A percentile compares a stretch with the other conserved stretches of the same genome.
Evolutionary conservation across 2,113 vertebrate species (phyloP).

Genomic region (Tragelaphus strepsiceros): DNA sequence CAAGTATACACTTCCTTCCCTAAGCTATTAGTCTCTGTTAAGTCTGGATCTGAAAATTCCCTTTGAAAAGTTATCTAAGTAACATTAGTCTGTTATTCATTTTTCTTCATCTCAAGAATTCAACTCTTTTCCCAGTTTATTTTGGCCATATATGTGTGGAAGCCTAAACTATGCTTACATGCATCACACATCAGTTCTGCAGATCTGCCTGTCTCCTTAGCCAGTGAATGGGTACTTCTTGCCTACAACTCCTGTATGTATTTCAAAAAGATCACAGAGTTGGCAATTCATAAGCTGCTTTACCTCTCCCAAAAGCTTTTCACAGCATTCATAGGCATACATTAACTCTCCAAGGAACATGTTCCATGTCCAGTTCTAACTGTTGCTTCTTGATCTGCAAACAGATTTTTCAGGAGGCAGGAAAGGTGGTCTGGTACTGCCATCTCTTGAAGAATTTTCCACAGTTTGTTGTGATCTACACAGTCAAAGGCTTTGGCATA

Average conservation of each 20-base stretch:
- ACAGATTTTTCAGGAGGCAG: background rate
- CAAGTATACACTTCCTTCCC: background rate
- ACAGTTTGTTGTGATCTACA: background rate
- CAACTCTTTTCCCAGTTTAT: background rate
- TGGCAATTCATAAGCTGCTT: background rate
- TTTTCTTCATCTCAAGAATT: background rate
- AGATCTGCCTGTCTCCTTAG: background rate
- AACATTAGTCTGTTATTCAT: background rate
- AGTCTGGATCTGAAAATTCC: background rate
- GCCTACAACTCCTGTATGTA: background rate
- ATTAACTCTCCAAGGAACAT: background rate
- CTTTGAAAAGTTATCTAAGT: background rate
- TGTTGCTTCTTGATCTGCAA: background rate
- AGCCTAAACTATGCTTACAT: background rate
- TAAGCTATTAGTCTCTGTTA: background rate
- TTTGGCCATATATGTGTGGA: rapidly evolving
- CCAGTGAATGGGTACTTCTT: background rate
- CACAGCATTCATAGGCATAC: background rate
- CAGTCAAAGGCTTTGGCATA: background rate
- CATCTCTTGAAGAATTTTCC: no score
- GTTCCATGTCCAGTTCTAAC: background rate
- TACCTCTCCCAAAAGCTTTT: background rate
- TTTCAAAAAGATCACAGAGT: background rate
- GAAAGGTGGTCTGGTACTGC: no score
- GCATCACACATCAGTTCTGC: background rate